phyloP scores from a whole-genome alignment of 2,888 invertebrate species.

The Dynastes grantii region DNA sequence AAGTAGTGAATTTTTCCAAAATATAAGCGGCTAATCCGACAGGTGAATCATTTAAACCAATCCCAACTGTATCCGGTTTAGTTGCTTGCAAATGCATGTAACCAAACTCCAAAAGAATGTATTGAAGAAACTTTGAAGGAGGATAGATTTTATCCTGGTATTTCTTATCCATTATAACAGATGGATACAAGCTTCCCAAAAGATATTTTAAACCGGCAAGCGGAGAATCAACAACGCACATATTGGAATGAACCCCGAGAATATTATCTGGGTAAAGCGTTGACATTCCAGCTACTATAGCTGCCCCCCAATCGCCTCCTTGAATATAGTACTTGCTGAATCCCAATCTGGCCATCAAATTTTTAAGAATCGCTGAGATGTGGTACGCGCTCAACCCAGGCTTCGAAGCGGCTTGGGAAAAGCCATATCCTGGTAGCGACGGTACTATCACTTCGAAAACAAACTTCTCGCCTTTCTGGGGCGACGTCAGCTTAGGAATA shows the following conservation, averaged over 20 bases:
- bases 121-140: slow-evolving; percentile 61
- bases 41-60: slow-evolving; percentile 81
- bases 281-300: slow-evolving; percentile 76
- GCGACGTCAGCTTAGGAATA: slow-evolving; percentile 78
- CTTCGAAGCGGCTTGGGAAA: slow-evolving; percentile 74
- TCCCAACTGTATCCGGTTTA: slow-evolving; percentile 92
- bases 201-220: slow-evolving; percentile 48
- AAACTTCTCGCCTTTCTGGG: slow-evolving; percentile 72
- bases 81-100: slow-evolving; percentile 87
- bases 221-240: slow-evolving; percentile 55
- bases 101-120: slow-evolving; percentile 72
- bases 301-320: slow-evolving; percentile 89
- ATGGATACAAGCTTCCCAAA: slow-evolving; percentile 73
- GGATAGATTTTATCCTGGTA: slow-evolving; percentile 73
- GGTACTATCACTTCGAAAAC: slow-evolving; percentile 79
- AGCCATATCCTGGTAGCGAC: slow-evolving; percentile 73
- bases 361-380: slow-evolving; percentile 75
- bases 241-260: slow-evolving; percentile 71
- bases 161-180: slow-evolving; percentile 73
- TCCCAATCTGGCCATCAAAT: slow-evolving; percentile 82
- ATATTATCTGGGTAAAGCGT: slow-evolving; percentile 76
- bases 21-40: slow-evolving; percentile 89
- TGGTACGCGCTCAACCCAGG: slow-evolving; percentile 77
- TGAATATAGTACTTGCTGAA: slow-evolving; percentile 79
- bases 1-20: slow-evolving; percentile 86